phyloP scores from a whole-genome alignment of 2,888 invertebrate species.

The Leucoptera coffeella region DNA sequence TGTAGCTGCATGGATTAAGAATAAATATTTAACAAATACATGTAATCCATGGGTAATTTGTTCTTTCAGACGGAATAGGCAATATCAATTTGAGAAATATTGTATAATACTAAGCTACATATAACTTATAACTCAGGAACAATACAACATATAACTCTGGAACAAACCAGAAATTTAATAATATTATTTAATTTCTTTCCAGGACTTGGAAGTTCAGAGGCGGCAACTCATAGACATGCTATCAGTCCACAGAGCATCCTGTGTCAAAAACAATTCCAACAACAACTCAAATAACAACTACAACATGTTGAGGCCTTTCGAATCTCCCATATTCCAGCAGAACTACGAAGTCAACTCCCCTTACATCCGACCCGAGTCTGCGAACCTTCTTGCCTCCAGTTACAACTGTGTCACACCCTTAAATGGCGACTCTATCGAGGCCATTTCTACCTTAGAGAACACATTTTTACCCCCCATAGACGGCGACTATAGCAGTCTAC shows the following conservation, averaged over 20 bases:
- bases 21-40: too few relatives aligned
- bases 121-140: too few relatives aligned
- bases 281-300: constrained; percentile 33
- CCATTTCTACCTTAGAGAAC: constrained; percentile 29
- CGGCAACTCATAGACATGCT: constrained; percentile 75
- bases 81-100: too few relatives aligned
- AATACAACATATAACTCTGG: too few relatives aligned
- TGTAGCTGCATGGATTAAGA: too few relatives aligned
- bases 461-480: constrained; percentile 31
- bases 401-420: constrained; percentile 36
- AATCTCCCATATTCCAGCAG: constrained; percentile 35
- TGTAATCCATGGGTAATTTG: too few relatives aligned
- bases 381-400: constrained; percentile 36
- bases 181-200: constrained; percentile 25
- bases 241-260: constrained; percentile 65
- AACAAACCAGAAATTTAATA: too few relatives aligned
- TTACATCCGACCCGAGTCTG: constrained; percentile 46
- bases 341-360: constrained; percentile 39
- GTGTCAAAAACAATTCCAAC: constrained; percentile 49
- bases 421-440: constrained; percentile 32
- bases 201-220: constrained; percentile 74
- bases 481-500: constrained; percentile 40
- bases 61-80: too few relatives aligned
- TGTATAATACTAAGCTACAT: too few relatives aligned
- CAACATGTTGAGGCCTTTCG: constrained; percentile 37